Evolutionary conservation across 2,113 vertebrate species (phyloP), one percentile per base, ranked within the genome.

Genomic region (Turnix velox): DNA sequence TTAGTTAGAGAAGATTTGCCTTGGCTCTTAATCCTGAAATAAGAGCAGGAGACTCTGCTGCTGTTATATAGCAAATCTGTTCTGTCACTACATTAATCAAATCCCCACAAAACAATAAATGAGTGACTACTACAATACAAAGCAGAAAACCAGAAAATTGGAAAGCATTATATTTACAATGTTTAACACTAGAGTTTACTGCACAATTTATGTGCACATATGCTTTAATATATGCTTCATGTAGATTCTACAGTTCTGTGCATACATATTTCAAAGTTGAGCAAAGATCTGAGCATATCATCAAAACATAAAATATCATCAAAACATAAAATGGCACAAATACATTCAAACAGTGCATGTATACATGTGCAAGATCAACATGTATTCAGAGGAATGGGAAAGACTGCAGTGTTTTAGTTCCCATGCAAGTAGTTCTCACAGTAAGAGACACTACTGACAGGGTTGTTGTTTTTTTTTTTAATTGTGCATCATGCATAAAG

Each of bases 21-120:
- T 88, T 81, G 84, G 94, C 96, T 97, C 96, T 97, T 97, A 98
- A 97, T 95, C 94, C 97, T 97, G 97, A 97, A 97, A 96, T 84
- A 87, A 69, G 81, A 97, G 97, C 96, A 97, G 97, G 97, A 97
- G 94, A 90, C 90, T 90, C 68, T 86, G 87, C 84, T 97, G 95
- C 93, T 94, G 88, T 87, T 94, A 90, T 96, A 97, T 98, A 98
- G 97, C 97, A 98, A 97, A 97, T 98, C 97, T 98, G 95, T 97
- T 96, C 98, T 93, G 93, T 97, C 98, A 98, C 97, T 95, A 91
- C 82, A 97, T 96, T 96, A 97, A 97, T 96, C 96, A 96, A 94
- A 96, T 94, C 79, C 90, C 62, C 93, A 93, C 90, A 96, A 97
- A 96, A 91, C 65, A 93, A 95, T 54, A 90, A 88, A 72, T 90